phyloP scores from a whole-genome alignment of 2,888 invertebrate species.

The Limulus polyphemus region DNA sequence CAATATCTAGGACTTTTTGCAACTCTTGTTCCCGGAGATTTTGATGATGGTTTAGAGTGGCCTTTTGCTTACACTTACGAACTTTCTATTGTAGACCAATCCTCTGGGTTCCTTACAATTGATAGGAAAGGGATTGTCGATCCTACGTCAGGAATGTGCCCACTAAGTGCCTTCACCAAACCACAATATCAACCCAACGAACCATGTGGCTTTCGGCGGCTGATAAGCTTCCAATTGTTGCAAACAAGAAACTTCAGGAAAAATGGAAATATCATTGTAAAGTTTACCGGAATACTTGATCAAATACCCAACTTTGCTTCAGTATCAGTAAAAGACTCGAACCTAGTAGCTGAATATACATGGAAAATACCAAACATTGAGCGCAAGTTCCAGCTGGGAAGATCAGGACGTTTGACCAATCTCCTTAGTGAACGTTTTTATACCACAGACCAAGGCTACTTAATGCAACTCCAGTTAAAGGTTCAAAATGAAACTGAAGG shows the following conservation, averaged over 20 bases:
- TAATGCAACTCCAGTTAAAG: conserved; percentile 26
- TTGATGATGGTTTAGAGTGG: conserved; percentile 20
- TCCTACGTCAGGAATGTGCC: conserved; percentile 14
- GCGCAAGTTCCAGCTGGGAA: conserved; percentile 23
- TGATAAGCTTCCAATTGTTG: conserved; percentile 6
- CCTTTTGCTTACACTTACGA: conserved; percentile 25
- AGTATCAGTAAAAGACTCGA: conserved; percentile 19
- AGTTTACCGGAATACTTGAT: conserved; percentile 16
- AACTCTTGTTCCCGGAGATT: conserved; percentile 10
- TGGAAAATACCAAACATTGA: conserved; percentile 27
- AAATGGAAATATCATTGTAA: conserved; percentile 13
- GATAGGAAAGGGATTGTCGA: conserved; percentile 13
- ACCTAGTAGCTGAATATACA: conserved; percentile 26
- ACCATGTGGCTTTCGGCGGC: conserved; percentile 18
- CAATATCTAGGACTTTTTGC: conserved; percentile 17
- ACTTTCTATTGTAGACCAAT: conserved; percentile 21
- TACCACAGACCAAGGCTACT: conserved; percentile 28
- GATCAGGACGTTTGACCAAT: conserved; percentile 10
- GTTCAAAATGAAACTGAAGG: conserved; percentile 23
- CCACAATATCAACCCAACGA: conserved; percentile 13
- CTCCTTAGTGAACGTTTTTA: conserved; percentile 28
- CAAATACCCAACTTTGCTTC: conserved; percentile 18
- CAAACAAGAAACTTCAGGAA: conserved; percentile 7
- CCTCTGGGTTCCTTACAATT: conserved; percentile 7
- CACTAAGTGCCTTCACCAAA: conserved; percentile 11